Base-by-base conservation (phyloP, 2,888 invertebrate genomes). In the Acrocyrtus sp. region DNA sequence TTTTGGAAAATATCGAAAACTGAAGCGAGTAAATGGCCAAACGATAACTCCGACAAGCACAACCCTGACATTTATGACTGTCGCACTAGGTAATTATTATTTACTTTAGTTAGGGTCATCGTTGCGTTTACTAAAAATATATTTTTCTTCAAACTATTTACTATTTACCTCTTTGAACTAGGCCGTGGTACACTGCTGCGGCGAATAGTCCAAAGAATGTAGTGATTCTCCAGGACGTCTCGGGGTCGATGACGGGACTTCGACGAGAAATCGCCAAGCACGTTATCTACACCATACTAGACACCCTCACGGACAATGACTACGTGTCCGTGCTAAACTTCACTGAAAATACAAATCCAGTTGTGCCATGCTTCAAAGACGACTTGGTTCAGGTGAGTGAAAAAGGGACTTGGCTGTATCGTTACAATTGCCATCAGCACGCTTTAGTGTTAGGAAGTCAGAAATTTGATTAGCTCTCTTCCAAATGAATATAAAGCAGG, bases 161-260 rank as follows among this genome's bases (percentile, higher is more conserved):
- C 93, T n/a, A n/a, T n/a, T n/a, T n/a, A n/a, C n/a, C n/a, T n/a
- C n/a, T n/a, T n/a, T n/a, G n/a, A n/a, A n/a, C n/a, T n/a, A 53
- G 93, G 73, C 93, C 94, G 48, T 98, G 97, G 97, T 99, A 96
- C 84, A 96, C 98, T 78, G 95, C 97, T 86, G 98, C 98, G 0
- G 96, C 98, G 0, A 96, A 98, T 0, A 96, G 96, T 82, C 96
- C 98, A 6, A 99, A 99, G 86, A 98, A 99, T 83, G 91, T 99
- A 80, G 90, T 99, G 24, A 96, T 99, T 72, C 87, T 99, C 65
- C 88, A 99, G 75, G 99, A 99, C 84, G 90, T 91, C 65, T 96
- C 98, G 54, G 99, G 99, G 39, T 81, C 81, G 19, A 81, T 81
- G 81, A 81, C 78, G 39, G 81, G 81, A n/a, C 91, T 93, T 72